phyloP scores from a whole-genome alignment of 2,797 vertebrate species.

The Garrulus glandarius region DNA sequence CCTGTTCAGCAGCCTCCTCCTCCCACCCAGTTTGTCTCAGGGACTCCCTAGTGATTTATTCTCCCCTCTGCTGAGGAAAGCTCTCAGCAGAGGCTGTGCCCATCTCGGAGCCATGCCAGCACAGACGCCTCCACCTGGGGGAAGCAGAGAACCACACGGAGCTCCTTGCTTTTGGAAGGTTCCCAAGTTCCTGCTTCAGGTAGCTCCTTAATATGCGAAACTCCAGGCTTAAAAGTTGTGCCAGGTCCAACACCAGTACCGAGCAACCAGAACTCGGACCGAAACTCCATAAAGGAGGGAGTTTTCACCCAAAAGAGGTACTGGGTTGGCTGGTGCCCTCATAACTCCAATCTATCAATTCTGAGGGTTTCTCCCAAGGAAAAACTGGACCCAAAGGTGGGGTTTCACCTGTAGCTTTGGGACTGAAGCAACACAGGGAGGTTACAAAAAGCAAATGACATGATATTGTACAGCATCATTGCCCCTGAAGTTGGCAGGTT shows the following conservation, averaged over 20 bases:
- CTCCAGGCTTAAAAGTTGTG: background rate
- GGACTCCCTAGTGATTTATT: background rate
- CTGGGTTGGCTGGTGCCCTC: background rate
- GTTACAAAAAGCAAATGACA: background rate
- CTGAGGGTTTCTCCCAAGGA: background rate
- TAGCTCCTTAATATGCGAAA: background rate
- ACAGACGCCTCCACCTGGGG: slow-evolving; percentile 21
- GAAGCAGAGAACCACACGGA: slow-evolving; percentile 32
- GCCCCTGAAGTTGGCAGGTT: background rate
- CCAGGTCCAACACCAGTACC: background rate
- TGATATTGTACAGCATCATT: background rate
- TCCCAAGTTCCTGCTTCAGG: background rate
- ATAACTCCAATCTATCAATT: background rate
- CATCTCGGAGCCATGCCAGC: background rate
- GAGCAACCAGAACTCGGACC: background rate
- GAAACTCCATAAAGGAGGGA: background rate
- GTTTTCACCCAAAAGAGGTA: background rate
- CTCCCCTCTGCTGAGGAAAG: background rate
- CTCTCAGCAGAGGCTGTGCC: background rate
- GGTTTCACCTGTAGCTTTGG: background rate
- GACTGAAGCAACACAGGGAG: background rate
- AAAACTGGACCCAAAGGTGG: background rate
- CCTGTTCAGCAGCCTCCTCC: background rate
- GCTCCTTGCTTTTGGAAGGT: background rate
- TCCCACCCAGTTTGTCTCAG: background rate